Evolutionary conservation across 2,888 invertebrate genomes (phyloP), one percentile per base, ranked within the genome.

Genomic region (Nyleta sp.): DNA sequence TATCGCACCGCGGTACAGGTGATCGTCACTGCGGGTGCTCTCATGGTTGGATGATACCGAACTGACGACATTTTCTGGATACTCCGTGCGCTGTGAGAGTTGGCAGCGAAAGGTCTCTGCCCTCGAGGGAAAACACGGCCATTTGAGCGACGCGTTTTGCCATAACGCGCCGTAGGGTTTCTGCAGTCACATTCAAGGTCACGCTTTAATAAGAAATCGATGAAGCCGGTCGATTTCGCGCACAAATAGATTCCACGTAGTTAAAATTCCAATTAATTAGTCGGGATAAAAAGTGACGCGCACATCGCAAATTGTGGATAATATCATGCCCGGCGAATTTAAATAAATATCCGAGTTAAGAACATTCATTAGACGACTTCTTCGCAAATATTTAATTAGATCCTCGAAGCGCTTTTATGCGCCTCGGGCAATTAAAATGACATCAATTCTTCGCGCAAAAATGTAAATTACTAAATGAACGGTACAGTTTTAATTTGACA

Each of bases 1-100:
- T 87, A 86, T 86, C 85, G 82, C 83, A 76, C 78, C 46, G 75
- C 80, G 75, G 80, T 78, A 83, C 83, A 82, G 82, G 83, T 81
- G 83, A 84, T 80, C 53, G 75, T 76, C 82, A 76, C 81, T 74
- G 74, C 82, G 83, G 81, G 76, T 78, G 78, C 76, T 74, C 68
- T 75, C 55, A 48, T 50, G 73, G 74, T 46, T 78, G 83, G 83
- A 83, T 82, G 84, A 85, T 83, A 86, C 87, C 68, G 75, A 85
- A 84, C 86, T 74, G 85, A 86, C 88, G 86, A 85, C 88, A 87
- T 88, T 88, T 88, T 88, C 84, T 83, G 84, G 83, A 87, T 77
- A 67, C 71, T 72, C 77, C 18, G 62, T 62, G 11, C 35, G 52
- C 28, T 33, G 60, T 44, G 40, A 22, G 52, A 60, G 52, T 64